A percentile compares a stretch with the other conserved stretches of the same genome.
phyloP scores from a whole-genome alignment of 2,797 vertebrate species.

The Coreius guichenoti region DNA sequence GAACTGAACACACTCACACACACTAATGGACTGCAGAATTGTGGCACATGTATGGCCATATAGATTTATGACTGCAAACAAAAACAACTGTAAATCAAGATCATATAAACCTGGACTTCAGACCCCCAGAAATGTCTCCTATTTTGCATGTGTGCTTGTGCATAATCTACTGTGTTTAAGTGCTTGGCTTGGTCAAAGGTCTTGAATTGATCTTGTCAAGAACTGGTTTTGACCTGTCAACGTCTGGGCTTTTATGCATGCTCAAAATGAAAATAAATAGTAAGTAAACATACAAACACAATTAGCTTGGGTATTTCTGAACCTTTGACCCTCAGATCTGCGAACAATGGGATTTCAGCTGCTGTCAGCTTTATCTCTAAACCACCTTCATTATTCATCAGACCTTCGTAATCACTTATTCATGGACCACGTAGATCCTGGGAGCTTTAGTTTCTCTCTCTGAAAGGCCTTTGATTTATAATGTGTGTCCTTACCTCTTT shows the following conservation, averaged over 20 bases:
- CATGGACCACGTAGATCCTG: conserved; percentile 28
- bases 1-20: conserved; percentile 18
- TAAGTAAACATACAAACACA: not conserved
- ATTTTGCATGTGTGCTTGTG: conserved; percentile 8
- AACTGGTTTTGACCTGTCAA: conserved; percentile 15
- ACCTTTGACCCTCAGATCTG: conserved; percentile 36
- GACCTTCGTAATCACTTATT: conserved; percentile 40
- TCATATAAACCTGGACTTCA: not conserved
- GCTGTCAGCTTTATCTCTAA: conserved; percentile 31
- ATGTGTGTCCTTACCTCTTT: not conserved
- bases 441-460: conserved; percentile 34
- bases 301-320: not conserved
- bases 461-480: conserved; percentile 34
- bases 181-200: conserved; percentile 15
- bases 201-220: not conserved
- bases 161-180: conserved; percentile 15
- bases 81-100: not conserved
- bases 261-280: not conserved
- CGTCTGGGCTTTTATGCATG: not conserved
- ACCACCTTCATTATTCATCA: conserved; percentile 46
- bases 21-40: conserved; percentile 23
- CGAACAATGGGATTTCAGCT: conserved; percentile 35
- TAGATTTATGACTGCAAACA: conserved; percentile 5
- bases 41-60: conserved; percentile 4
- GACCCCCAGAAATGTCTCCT: not conserved